These are phyloP conservation scores for Parascotia fuliginaria DNA, from an alignment of 2,888 invertebrate genomes.

Conservation along the genomic window DNA sequence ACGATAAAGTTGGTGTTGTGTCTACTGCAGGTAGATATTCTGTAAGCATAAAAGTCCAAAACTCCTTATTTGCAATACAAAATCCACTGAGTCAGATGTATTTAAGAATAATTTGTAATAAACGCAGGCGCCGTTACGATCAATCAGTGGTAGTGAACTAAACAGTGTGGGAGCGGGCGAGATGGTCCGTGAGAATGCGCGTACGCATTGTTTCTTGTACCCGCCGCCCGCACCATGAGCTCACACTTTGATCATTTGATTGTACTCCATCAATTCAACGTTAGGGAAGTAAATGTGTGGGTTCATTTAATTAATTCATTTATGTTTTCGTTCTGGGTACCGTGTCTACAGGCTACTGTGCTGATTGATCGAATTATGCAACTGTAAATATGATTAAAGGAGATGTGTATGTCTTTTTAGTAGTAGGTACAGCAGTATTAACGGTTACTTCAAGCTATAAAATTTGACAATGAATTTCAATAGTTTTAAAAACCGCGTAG, in stretches of 20 bases:
- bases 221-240: slow-evolving; percentile 65
- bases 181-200: slow-evolving; percentile 71
- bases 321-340: background rate
- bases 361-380: background rate
- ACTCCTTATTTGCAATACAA: background rate
- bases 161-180: slow-evolving; percentile 70
- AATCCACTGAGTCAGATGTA: slow-evolving; percentile 14
- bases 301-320: slow-evolving; percentile 30
- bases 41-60: background rate
- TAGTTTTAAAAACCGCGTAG: too few species aligned
- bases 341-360: background rate
- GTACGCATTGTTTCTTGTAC: slow-evolving; percentile 60
- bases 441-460: too few species aligned
- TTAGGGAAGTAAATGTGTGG: slow-evolving; percentile 36
- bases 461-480: too few species aligned
- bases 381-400: background rate
- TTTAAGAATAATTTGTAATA: slow-evolving; percentile 53
- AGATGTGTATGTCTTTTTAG: too few species aligned
- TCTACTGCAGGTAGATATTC: too few species aligned
- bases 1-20: too few species aligned
- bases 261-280: slow-evolving; percentile 26
- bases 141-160: slow-evolving; percentile 68
- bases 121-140: slow-evolving; percentile 68
- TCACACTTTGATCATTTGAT: slow-evolving; percentile 57
- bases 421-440: background rate